Conservation (phyloP, 2,888 invertebrate genomes). For the Drymonia ruficornis region DNA sequence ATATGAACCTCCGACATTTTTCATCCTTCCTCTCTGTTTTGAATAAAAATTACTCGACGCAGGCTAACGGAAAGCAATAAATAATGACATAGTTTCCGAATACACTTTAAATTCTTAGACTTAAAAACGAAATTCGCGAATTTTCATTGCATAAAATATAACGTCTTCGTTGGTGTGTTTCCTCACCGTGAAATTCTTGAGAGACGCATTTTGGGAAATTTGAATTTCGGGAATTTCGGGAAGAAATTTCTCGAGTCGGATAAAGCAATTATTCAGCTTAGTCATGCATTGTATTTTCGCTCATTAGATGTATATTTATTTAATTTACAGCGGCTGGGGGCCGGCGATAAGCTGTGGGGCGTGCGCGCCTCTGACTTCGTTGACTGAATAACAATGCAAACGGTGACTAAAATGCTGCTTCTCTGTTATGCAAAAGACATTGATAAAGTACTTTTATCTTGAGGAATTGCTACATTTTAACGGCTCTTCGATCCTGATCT, state of each 20-base stretch:
- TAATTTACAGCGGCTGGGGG: constrained; percentile 83
- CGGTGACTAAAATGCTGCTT: constrained; percentile 70
- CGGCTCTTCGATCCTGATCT: constrained; percentile 36
- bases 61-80: constrained; percentile 59
- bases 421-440: constrained; percentile 51
- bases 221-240: no score
- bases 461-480: constrained; percentile 53
- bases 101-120: constrained; percentile 48
- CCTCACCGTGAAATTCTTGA: constrained; percentile 6
- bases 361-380: constrained; percentile 73
- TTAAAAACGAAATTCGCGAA: constrained; percentile 47
- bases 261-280: constrained; percentile 80
- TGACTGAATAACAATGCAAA: constrained; percentile 81
- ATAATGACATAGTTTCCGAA: constrained; percentile 59
- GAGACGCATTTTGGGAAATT: constrained; percentile 14
- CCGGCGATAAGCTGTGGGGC: constrained; percentile 79
- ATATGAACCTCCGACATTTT: constrained; percentile 48
- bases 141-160: constrained; percentile 30
- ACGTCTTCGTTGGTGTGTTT: background rate
- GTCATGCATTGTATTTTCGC: constrained; percentile 82
- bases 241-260: constrained; percentile 53
- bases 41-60: constrained; percentile 55
- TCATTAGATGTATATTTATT: constrained; percentile 84
- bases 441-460: constrained; percentile 42
- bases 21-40: constrained; percentile 49